phyloP scores from a whole-genome alignment of 2,888 invertebrate species.

The Drosophila colorata region DNA sequence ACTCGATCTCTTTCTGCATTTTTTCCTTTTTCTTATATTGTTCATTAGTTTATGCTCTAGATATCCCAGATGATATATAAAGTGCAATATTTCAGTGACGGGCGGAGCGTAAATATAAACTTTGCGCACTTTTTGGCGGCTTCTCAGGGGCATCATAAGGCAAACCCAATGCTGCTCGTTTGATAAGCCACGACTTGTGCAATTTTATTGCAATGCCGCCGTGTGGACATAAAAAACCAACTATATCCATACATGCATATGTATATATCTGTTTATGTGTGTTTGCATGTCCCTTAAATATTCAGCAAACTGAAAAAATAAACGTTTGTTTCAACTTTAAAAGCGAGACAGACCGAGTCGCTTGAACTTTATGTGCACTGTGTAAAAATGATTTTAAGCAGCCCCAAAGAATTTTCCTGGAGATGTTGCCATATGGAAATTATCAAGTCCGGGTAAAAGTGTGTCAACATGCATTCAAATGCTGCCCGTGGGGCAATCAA shows the following conservation, averaged over 20 bases:
- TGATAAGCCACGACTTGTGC: slow-evolving; percentile 63
- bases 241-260: slow-evolving; percentile 29
- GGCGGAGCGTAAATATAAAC: slow-evolving; percentile 61
- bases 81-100: slow-evolving; percentile 70
- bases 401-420: slow-evolving; percentile 1
- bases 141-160: slow-evolving; percentile 57
- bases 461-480: slow-evolving; percentile 19
- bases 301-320: slow-evolving; percentile 37
- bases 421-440: slow-evolving; percentile 20
- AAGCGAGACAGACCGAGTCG: not conserved
- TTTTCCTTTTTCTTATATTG: not conserved
- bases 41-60: not conserved
- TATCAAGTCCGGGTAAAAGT: slow-evolving; percentile 1
- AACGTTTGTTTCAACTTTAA: not conserved
- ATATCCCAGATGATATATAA: slow-evolving; percentile 68
- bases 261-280: slow-evolving; percentile 35
- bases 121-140: slow-evolving; percentile 34
- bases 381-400: not conserved
- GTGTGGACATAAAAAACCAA: slow-evolving; percentile 23
- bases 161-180: slow-evolving; percentile 43
- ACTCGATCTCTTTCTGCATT: not conserved
- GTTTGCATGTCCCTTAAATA: slow-evolving; percentile 49
- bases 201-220: slow-evolving; percentile 45
- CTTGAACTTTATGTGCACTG: not conserved
- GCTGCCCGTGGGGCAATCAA: not conserved